phyloP scores from a whole-genome alignment of 2,888 invertebrate species.

The Perithous albicinctus region DNA sequence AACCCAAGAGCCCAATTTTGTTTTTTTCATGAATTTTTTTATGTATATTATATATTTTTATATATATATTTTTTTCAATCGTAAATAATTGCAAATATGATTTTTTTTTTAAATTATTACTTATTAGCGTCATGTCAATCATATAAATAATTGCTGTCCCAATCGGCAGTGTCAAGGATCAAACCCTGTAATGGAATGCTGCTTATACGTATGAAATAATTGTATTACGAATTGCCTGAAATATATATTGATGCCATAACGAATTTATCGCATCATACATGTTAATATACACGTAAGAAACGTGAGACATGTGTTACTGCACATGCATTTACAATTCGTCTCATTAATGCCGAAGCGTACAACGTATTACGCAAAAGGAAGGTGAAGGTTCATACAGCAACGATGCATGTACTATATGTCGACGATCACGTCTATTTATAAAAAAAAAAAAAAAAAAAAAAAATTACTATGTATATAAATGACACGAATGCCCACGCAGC shows the following conservation, averaged over 20 bases:
- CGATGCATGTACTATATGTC: slow-evolving; percentile 24
- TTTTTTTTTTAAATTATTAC: no score
- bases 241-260: background rate
- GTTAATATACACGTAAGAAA: background rate
- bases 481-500: slow-evolving; percentile 45
- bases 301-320: slow-evolving; percentile 1
- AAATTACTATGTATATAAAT: slow-evolving; percentile 64
- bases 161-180: no score
- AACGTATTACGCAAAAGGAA: slow-evolving; percentile 39
- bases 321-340: background rate
- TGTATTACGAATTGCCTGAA: background rate
- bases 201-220: background rate
- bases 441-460: slow-evolving; percentile 47
- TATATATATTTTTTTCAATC: slow-evolving; percentile 6
- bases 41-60: no score
- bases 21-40: background rate
- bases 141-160: no score
- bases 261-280: background rate
- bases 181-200: no score
- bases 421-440: slow-evolving; percentile 75
- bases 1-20: background rate
- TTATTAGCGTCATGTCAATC: no score
- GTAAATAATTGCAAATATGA: no score
- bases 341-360: slow-evolving; percentile 21
- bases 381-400: slow-evolving; percentile 39